phyloP scores from a whole-genome alignment of 2,113 vertebrate species.

The Clarias macrocephalus region DNA sequence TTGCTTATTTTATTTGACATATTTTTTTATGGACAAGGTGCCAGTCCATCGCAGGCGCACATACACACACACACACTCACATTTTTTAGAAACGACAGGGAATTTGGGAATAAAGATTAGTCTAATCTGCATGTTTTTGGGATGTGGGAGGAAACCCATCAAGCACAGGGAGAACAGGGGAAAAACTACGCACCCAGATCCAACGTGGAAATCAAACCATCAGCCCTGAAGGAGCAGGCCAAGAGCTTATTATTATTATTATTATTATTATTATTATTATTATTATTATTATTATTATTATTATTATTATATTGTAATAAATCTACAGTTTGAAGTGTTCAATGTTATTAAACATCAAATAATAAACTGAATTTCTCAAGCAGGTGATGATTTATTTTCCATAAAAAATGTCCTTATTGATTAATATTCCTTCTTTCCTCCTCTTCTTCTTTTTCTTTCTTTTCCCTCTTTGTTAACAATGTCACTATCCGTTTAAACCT shows the following conservation, averaged over 20 bases:
- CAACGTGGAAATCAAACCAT: no score
- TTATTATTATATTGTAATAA: not conserved
- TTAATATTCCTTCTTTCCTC: not conserved
- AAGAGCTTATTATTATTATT: not conserved
- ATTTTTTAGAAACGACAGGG: no score
- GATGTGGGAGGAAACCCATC: no score
- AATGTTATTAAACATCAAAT: not conserved
- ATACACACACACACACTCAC: no score
- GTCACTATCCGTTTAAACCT: constrained; percentile 40
- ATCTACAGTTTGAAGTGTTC: not conserved
- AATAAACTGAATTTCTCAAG: not conserved
- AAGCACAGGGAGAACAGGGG: no score
- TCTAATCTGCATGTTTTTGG: no score
- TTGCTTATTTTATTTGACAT: not conserved
- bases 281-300: not conserved
- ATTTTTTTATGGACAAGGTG: not conserved
- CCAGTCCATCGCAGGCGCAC: no score
- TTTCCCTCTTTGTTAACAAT: constrained; percentile 34
- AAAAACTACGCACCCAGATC: no score
- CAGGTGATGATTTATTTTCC: not conserved
- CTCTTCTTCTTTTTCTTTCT: constrained; percentile 24
- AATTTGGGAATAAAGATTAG: no score
- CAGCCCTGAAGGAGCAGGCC: no score
- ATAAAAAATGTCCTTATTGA: not conserved
- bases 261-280: not conserved